A percentile compares a stretch with the other conserved stretches of the same genome.
These are phyloP conservation scores for Pasiphila rectangulata DNA, from an alignment of 2,888 invertebrate genomes.

Conservation along the genomic window DNA sequence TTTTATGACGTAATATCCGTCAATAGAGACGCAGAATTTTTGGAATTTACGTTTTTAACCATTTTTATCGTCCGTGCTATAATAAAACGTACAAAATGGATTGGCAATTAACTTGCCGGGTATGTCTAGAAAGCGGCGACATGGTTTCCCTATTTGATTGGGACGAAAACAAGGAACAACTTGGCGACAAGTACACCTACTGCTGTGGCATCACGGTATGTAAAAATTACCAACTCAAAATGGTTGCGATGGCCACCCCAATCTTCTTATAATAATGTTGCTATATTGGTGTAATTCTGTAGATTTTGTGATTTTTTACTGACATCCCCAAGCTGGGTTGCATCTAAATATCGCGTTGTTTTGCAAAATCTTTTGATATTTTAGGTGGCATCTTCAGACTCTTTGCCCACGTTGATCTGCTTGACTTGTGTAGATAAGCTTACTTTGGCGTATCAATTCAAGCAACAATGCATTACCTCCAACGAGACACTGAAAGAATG, in stretches of 20 bases:
- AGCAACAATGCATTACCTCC: conserved; percentile 72
- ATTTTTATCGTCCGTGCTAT: conserved; percentile 30
- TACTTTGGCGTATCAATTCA: conserved; percentile 74
- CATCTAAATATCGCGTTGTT: conserved; percentile 32
- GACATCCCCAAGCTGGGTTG: conserved; percentile 64
- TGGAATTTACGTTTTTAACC: conserved; percentile 42
- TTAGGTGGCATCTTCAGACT: conserved; percentile 70
- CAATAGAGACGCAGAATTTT: conserved; percentile 48
- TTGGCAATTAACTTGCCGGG: conserved; percentile 78
- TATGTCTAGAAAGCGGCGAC: conserved; percentile 74
- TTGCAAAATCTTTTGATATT: conserved; percentile 36
- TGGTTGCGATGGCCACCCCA: conserved; percentile 81
- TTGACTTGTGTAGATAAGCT: conserved; percentile 73
- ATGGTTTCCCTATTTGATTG: conserved; percentile 79
- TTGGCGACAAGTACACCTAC: conserved; percentile 73
- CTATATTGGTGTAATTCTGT: conserved; percentile 69
- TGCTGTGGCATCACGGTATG: conserved; percentile 76
- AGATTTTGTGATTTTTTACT: conserved; percentile 64
- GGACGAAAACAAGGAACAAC: conserved; percentile 80
- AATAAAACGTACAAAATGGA: conserved; percentile 61
- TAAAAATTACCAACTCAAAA: conserved; percentile 74
- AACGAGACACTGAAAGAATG: conserved; percentile 76
- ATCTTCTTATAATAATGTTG: conserved; percentile 77
- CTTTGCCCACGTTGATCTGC: conserved; percentile 74
- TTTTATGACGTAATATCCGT: conserved; percentile 55